Conservation (phyloP, 1,140 invertebrate genomes). For the Leptopilina clavipes region DNA sequence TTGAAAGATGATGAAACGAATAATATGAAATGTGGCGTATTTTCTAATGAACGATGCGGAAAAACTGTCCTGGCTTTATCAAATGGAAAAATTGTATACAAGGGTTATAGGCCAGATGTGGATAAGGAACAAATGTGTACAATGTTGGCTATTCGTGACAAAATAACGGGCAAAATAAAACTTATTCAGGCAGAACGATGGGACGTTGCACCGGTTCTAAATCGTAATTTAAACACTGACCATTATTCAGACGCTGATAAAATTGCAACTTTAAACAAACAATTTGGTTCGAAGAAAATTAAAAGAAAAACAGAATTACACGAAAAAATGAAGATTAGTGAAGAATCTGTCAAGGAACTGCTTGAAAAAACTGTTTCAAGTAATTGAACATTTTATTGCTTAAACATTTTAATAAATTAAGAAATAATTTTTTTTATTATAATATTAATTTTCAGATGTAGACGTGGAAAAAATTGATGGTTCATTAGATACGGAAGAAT, state of each 20-base stretch:
- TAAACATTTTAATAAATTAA: conserved; percentile 36
- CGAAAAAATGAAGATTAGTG: conserved; percentile 72
- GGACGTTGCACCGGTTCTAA: conserved; percentile 66
- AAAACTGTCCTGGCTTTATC: conserved; percentile 65
- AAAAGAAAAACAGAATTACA: conserved; percentile 73
- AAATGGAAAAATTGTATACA: conserved; percentile 67
- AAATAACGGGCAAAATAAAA: conserved; percentile 63
- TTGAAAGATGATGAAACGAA: conserved; percentile 61
- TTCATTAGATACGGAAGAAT: conserved; percentile 48
- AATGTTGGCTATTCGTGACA: conserved; percentile 70
- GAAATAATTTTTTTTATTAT: background rate
- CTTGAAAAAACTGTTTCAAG: conserved; percentile 72
- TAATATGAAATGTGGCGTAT: conserved; percentile 66
- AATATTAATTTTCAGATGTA: conserved; percentile 54
- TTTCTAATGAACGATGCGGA: conserved; percentile 55
- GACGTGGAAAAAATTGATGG: conserved; percentile 58
- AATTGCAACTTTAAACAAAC: conserved; percentile 68
- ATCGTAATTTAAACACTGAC: conserved; percentile 48
- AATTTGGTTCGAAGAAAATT: conserved; percentile 75
- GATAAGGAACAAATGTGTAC: conserved; percentile 59
- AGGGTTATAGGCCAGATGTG: conserved; percentile 63
- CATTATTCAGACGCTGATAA: conserved; percentile 47
- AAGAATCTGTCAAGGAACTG: conserved; percentile 70
- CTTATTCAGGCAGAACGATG: conserved; percentile 66
- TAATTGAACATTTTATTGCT: conserved; percentile 56